Conservation (phyloP, 1,140 invertebrate species). For the Drosophila novamexicana region DNA sequence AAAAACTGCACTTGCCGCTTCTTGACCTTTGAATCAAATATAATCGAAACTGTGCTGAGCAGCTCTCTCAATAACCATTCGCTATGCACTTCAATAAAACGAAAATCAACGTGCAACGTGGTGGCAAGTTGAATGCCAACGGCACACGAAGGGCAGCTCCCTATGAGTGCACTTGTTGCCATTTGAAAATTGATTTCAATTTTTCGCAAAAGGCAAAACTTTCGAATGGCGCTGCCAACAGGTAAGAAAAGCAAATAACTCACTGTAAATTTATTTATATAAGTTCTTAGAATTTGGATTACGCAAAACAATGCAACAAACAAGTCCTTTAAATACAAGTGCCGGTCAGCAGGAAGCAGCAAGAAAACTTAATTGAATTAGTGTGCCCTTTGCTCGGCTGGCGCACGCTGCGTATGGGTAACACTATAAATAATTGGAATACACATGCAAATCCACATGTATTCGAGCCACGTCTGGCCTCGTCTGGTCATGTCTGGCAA, state of each 20-base stretch:
- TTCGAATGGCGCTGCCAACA: slow-evolving; percentile 41
- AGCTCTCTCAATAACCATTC: slow-evolving; percentile 33
- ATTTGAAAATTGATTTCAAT: slow-evolving; percentile 62
- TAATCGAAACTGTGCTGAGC: slow-evolving; percentile 52
- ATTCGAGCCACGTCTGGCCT: background rate
- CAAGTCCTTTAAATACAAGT: slow-evolving; percentile 15
- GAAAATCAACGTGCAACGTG: slow-evolving; percentile 37
- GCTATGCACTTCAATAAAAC: slow-evolving; percentile 40
- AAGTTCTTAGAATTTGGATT: slow-evolving; percentile 31
- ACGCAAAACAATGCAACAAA: slow-evolving; percentile 49
- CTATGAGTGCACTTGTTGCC: slow-evolving; percentile 75
- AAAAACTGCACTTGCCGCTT: slow-evolving; percentile 34
- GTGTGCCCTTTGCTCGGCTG: background rate
- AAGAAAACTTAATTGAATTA: slow-evolving; percentile 59
- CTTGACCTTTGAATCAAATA: slow-evolving; percentile 47
- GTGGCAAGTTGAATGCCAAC: slow-evolving; percentile 28
- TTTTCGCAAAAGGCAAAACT: slow-evolving; percentile 36
- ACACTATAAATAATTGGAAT: slow-evolving; percentile 66
- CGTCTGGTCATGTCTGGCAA: slow-evolving; percentile 7
- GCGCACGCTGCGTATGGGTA: slow-evolving; percentile 66
- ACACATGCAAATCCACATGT: slow-evolving; percentile 13
- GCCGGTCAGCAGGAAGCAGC: slow-evolving; percentile 6
- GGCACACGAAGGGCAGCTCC: slow-evolving; percentile 18
- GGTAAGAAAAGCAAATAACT: slow-evolving; percentile 57
- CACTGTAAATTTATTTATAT: slow-evolving; percentile 32